Conservation (phyloP, 2,888 invertebrate genomes). For the Ctena decussata region DNA sequence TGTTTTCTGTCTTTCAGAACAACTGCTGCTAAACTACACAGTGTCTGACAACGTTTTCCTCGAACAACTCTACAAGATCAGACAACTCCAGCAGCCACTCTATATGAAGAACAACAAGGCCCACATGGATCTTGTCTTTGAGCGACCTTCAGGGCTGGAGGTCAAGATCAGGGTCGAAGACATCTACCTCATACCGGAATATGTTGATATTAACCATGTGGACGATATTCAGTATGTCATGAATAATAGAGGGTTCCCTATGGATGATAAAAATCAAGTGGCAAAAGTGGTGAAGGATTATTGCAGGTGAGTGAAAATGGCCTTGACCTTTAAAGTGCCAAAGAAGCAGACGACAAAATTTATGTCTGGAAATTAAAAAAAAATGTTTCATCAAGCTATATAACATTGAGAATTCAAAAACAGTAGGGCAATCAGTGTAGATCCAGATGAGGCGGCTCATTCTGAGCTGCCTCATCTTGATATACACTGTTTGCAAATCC, state of each 20-base stretch:
- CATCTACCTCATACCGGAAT: constrained; percentile 83
- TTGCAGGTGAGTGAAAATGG: constrained; percentile 85
- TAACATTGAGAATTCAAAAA: too few relatives aligned
- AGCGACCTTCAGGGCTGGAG: constrained; percentile 81
- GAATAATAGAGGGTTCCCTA: constrained; percentile 30
- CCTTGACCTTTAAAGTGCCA: too few relatives aligned
- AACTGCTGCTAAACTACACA: constrained; percentile 52
- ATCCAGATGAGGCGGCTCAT: too few relatives aligned
- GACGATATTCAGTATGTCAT: constrained; percentile 75
- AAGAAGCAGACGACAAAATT: too few relatives aligned
- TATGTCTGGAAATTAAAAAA: too few relatives aligned
- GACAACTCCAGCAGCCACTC: constrained; percentile 78
- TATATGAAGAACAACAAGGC: constrained; percentile 82
- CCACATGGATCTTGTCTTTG: constrained; percentile 80
- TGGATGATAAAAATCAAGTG: constrained; percentile 75
- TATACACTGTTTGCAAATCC: too few relatives aligned
- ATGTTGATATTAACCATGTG: constrained; percentile 81
- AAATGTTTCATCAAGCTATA: too few relatives aligned
- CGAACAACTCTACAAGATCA: constrained; percentile 80
- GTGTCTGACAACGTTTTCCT: constrained; percentile 83
- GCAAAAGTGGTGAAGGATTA: constrained; percentile 71
- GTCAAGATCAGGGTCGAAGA: constrained; percentile 82
- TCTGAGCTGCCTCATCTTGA: too few relatives aligned
- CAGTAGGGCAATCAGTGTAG: too few relatives aligned
- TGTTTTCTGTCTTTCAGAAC: constrained; percentile 18